Conservation (phyloP, 2,888 invertebrate genomes). For the Abscondita cerata region DNA sequence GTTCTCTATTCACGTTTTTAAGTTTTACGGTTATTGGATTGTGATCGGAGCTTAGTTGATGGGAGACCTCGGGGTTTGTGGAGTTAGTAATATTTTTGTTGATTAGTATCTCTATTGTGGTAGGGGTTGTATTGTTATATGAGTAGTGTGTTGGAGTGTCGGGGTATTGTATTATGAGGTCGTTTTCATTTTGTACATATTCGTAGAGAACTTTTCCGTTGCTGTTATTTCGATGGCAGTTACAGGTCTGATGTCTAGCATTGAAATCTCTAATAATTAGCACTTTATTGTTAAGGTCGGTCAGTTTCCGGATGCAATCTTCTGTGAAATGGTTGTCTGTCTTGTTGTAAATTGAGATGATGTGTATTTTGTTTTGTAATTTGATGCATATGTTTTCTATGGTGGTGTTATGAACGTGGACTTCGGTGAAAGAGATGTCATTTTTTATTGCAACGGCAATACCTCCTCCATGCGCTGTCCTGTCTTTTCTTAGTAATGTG, state of each 20-base stretch:
- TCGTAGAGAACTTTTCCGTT: conserved; percentile 25
- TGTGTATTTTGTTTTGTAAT: too few species aligned
- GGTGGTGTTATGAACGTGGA: too few species aligned
- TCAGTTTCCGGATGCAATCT: background rate
- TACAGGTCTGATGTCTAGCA: conserved; percentile 2
- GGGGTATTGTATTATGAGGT: conserved; percentile 3
- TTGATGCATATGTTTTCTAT: too few species aligned
- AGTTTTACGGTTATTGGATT: too few species aligned
- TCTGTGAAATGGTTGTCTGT: too few species aligned
- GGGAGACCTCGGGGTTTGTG: background rate
- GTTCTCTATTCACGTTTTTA: background rate
- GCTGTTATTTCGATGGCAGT: conserved; percentile 13
- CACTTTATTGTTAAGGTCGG: background rate
- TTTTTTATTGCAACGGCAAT: too few species aligned
- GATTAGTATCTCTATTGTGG: conserved; percentile 22
- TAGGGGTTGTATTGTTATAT: conserved; percentile 12
- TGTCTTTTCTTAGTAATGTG: too few species aligned
- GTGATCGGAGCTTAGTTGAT: too few species aligned
- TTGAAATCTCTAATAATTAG: conserved; percentile 10
- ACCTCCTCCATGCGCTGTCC: too few species aligned
- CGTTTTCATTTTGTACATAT: conserved; percentile 15
- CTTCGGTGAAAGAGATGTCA: too few species aligned
- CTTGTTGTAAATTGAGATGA: too few species aligned
- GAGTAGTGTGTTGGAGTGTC: conserved; percentile 22
- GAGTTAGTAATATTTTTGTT: conserved; percentile 17